Evolutionary conservation across 2,113 vertebrate species (phyloP), one percentile per base, ranked within the genome.

Genomic region (Forbesichthys agassizii): DNA sequence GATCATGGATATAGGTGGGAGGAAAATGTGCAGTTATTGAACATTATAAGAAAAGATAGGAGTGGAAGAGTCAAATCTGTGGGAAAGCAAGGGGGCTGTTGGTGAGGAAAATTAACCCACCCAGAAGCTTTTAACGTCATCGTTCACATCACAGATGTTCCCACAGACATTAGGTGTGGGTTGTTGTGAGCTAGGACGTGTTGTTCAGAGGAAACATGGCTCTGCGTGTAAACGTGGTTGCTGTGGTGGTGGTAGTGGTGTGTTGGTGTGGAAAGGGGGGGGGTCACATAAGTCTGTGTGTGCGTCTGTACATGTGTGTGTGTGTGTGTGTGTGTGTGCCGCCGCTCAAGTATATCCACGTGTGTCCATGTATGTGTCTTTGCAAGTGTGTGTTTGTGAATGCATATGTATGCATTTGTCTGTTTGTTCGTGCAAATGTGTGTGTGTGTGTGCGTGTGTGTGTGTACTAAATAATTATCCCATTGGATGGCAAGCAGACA

Each of bases 61-160:
- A 69, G 69, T 80, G 10, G 52, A 46, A 42, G 58, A 64, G 75
- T 66, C 75, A 67, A 42, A 18, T 55, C 49, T 65, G 86, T 85
- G 78, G 85, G 77, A 81, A 85, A 69, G 65, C 68, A 77, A 63
- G 81, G 81, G 80, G 86, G 62, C 82, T 86, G 57, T 27, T 57
- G 73, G 79, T 80, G 78, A 88, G 86, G 81, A 85, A 87, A 90
- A 72, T 83, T 69, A 84, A 88, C 85, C 89, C 89, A 88, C 88
- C 87, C 80, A 81, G 76, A 73, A 83, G 73, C 72, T 72, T 90
- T 81, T 75, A 74, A 88, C 88, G 88, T 92, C 88, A 92, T 73
- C 11, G 77, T 76, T 88, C 79, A 73, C 84, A 85, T 91, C 87
- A 88, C 85, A 88, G 85, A 90, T 88, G 87, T 89, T 89, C 87